Base-by-base conservation (phyloP, 2,113 vertebrate genomes). In the Archocentrus centrarchus region DNA sequence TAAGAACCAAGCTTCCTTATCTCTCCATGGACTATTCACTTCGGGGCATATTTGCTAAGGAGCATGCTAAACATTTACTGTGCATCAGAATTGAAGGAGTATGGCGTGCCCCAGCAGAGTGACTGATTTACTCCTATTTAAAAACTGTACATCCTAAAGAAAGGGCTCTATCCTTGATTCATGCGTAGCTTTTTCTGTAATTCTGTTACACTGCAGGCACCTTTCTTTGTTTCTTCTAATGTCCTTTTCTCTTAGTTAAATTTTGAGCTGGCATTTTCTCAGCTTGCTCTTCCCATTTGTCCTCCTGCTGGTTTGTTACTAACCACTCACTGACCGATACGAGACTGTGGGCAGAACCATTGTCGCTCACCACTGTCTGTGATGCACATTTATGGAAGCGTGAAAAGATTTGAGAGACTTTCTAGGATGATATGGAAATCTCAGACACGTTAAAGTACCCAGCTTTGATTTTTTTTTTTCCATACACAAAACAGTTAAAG, bases 1-100 rank as follows among this genome's bases (percentile, higher is more conserved):
- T 85, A 61, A 17, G 80, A 37, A 75, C 35, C 85, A 64, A 53
- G 77, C 84, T 53, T 84, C 22, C 64, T 85, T 58, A n/a, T 82
- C 63, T 85, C 79, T 90, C 50, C 81, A 27, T 59, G 79, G 85
- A 53, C n/a, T 82, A 24, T 60, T 86, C 32, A 77, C 82, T 86
- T 22, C 17, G 22, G 70, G 76, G 64, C 59, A 77, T 80, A 83
- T 85, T 86, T 85, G 22, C 76, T 75, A 20, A 79, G 18, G 44
- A 85, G 62, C 58, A 30, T 85, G 39, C 58, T 82, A 77, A 86
- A 85, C 78, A 85, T 87, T 80, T 80, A 80, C 64, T 13, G 4
- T 85, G 61, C 44, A 59, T 62, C 68, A n/a, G 76, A 82, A 64
- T 86, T 75, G 64, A 86, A 90, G 79, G 39, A 44, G 60, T 82